A percentile compares a stretch with the other conserved stretches of the same genome.
Evolutionary conservation across 2,888 invertebrate genomes (phyloP).

Genomic region (Ischnus inquisitorius): DNA sequence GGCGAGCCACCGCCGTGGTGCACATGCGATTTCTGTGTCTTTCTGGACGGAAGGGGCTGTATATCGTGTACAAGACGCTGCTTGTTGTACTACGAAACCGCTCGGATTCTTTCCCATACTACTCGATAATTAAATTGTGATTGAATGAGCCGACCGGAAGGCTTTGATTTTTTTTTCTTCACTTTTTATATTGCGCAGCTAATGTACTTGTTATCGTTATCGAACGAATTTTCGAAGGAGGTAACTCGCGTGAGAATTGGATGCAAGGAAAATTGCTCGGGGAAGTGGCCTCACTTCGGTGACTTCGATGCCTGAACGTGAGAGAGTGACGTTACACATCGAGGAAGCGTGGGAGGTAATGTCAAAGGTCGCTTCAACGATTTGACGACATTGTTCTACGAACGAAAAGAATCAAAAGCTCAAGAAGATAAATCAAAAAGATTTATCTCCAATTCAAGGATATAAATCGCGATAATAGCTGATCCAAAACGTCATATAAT

Average conservation of each 20-base stretch:
- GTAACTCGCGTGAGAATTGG: constrained; percentile 5
- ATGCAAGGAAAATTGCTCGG: constrained; percentile 1
- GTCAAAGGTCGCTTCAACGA: not conserved
- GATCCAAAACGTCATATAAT: no score
- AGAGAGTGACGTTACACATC: not conserved
- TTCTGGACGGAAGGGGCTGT: not conserved
- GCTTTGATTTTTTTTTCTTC: constrained; percentile 11
- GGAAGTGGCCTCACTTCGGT: constrained; percentile 23
- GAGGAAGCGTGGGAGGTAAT: not conserved
- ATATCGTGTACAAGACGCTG: not conserved
- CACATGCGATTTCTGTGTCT: constrained; percentile 24
- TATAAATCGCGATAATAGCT: no score
- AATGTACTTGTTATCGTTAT: constrained; percentile 8
- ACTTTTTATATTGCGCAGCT: not conserved
- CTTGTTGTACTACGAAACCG: constrained; percentile 17
- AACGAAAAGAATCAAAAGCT: no score
- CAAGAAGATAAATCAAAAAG: no score
- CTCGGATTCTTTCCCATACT: constrained; percentile 59
- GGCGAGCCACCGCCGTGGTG: not conserved
- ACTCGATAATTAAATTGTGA: constrained; percentile 62
- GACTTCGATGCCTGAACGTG: constrained; percentile 59
- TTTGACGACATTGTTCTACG: no score
- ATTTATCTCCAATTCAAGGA: no score
- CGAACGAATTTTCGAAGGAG: constrained; percentile 6
- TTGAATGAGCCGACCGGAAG: constrained; percentile 39